Evolutionary conservation across 2,113 vertebrate genomes (phyloP).

Genomic region (Anoura caudifer): DNA sequence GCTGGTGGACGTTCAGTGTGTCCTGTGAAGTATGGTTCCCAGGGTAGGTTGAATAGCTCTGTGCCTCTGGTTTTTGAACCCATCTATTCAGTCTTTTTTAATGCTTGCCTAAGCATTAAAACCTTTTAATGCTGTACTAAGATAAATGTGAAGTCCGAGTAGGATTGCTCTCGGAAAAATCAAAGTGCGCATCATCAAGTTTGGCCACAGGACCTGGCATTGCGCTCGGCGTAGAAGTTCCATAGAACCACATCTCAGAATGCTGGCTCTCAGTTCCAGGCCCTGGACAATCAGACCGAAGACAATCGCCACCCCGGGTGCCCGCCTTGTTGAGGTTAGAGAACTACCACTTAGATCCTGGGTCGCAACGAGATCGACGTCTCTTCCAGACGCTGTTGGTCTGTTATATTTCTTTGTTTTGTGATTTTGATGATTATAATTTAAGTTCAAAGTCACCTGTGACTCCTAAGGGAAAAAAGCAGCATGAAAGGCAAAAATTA

Average conservation of each 20-base stretch:
- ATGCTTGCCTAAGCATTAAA: not conserved
- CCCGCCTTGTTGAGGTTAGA: not conserved
- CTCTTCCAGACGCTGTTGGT: not conserved
- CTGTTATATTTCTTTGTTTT: constrained; percentile 15
- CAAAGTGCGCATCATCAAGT: not conserved
- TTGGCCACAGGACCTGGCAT: constrained; percentile 36
- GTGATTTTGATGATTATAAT: constrained; percentile 24
- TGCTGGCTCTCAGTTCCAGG: constrained; percentile 56
- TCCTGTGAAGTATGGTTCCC: not conserved
- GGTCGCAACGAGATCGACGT: not conserved
- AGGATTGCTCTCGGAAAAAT: constrained; percentile 30
- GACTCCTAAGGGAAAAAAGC: not conserved
- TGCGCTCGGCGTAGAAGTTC: constrained; percentile 56
- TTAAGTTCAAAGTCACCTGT: not conserved
- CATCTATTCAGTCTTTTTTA: constrained; percentile 42
- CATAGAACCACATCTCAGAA: constrained; percentile 54
- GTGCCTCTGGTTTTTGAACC: constrained; percentile 57
- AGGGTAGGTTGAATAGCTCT: constrained; percentile 13
- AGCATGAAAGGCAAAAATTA: not conserved
- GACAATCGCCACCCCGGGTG: constrained; percentile 71
- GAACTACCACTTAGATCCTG: not conserved
- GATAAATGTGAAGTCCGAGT: constrained; percentile 47
- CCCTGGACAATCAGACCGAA: constrained; percentile 64
- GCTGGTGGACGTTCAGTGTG: not conserved
- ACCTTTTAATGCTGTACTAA: constrained; percentile 42